Evolutionary conservation across 2,113 vertebrate species (phyloP).

Genomic region (Notothenia coriiceps): DNA sequence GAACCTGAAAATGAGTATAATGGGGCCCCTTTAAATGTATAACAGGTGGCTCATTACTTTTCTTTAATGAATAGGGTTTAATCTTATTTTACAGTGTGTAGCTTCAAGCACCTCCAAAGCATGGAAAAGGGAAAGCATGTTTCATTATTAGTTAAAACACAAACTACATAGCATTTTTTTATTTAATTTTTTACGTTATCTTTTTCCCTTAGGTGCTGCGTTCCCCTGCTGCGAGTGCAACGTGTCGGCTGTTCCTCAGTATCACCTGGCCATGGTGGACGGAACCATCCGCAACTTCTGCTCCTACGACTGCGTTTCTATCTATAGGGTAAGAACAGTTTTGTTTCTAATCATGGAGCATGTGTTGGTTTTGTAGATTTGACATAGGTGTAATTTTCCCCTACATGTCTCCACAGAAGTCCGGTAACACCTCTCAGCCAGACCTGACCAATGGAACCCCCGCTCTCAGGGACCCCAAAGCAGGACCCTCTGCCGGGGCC

Average conservation of each 20-base stretch:
- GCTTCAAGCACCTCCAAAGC: too few species aligned
- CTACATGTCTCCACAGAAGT: constrained; percentile 49
- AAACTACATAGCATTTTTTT: background rate
- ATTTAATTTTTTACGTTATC: background rate
- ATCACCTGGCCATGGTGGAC: constrained; percentile 97
- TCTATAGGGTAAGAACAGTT: constrained; percentile 88
- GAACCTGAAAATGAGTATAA: too few species aligned
- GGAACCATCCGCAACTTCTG: constrained; percentile 98
- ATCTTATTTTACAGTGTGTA: too few species aligned
- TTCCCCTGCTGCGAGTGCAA: constrained; percentile 96
- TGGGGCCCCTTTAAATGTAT: too few species aligned
- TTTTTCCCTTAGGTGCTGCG: constrained; percentile 84
- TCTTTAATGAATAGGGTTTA: too few species aligned
- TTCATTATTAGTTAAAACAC: too few species aligned
- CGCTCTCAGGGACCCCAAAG: constrained; percentile 57
- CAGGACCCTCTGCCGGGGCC: constrained; percentile 33
- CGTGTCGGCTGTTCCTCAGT: constrained; percentile 92
- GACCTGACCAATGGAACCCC: constrained; percentile 69
- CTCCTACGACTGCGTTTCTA: constrained; percentile 91
- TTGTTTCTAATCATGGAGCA: background rate
- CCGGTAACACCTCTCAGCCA: constrained; percentile 32
- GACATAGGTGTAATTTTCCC: background rate
- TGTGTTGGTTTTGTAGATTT: background rate
- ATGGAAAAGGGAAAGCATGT: too few species aligned
- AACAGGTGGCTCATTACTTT: too few species aligned